Evolutionary conservation across 2,113 vertebrate genomes (phyloP).

Genomic region (Ptilorrhoa leucosticta): DNA sequence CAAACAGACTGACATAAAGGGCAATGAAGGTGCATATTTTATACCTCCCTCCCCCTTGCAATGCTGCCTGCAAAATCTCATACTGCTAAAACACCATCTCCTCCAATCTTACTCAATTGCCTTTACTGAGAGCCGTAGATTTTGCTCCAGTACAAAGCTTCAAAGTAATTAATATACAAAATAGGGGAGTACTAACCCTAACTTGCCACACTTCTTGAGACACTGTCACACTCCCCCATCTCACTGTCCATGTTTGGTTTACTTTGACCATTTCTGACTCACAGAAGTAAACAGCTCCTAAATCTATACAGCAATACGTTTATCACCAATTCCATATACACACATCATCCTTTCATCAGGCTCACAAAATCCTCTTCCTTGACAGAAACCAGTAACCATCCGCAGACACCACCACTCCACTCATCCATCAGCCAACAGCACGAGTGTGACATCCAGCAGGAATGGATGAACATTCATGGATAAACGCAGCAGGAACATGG

Average conservation of each 20-base stretch:
- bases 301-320: neutral
- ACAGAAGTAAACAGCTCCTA: neutral
- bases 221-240: neutral
- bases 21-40: neutral
- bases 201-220: neutral
- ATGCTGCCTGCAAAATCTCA: neutral
- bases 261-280: neutral
- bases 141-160: neutral
- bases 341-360: neutral
- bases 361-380: neutral
- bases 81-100: neutral
- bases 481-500: rapidly evolving
- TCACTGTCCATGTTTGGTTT: neutral
- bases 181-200: neutral
- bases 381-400: neutral
- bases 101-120: neutral
- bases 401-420: neutral
- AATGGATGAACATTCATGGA: neutral
- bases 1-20: neutral
- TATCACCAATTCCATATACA: neutral
- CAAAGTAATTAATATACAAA: neutral
- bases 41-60: neutral
- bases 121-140: neutral
- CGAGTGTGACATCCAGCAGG: rapidly evolving
- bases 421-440: neutral